These are phyloP conservation scores for Myotis vivesi DNA, from an alignment of 2,797 vertebrate species.

Conservation along the genomic window DNA sequence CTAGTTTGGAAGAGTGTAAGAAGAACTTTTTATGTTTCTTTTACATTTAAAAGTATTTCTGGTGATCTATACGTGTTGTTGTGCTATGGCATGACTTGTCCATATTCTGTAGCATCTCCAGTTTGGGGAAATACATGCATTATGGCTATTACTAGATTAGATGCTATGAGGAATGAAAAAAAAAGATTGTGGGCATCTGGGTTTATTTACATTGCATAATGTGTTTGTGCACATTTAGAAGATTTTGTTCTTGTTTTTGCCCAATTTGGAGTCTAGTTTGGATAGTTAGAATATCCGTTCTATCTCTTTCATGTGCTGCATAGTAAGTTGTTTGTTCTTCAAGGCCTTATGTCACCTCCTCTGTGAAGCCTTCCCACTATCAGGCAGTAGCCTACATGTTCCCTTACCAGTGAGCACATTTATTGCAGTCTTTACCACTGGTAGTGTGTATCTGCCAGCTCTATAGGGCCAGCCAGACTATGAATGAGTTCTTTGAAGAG, in stretches of 20 bases:
- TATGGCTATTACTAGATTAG: background rate
- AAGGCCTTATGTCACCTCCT: background rate
- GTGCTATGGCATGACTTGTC: background rate
- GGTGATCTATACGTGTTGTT: background rate
- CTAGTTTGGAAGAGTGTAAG: background rate
- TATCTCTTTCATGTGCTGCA: background rate
- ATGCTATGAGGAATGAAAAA: background rate
- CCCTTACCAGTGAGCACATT: accelerated
- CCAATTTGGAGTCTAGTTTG: background rate
- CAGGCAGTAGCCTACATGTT: no score
- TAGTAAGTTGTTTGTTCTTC: background rate
- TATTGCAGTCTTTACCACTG: background rate
- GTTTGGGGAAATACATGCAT: background rate
- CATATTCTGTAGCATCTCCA: background rate
- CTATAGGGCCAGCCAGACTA: background rate
- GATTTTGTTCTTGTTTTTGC: background rate
- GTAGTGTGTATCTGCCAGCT: background rate
- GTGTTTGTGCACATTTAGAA: background rate
- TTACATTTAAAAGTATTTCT: background rate
- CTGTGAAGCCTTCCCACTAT: background rate
- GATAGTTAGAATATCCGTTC: background rate
- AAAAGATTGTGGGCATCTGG: background rate
- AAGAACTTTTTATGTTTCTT: background rate
- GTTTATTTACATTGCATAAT: background rate
- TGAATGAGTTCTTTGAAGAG: background rate